Evolutionary conservation across 2,113 vertebrate species (phyloP), one percentile per base, ranked within the genome.

Genomic region (Corythornis cristatus): DNA sequence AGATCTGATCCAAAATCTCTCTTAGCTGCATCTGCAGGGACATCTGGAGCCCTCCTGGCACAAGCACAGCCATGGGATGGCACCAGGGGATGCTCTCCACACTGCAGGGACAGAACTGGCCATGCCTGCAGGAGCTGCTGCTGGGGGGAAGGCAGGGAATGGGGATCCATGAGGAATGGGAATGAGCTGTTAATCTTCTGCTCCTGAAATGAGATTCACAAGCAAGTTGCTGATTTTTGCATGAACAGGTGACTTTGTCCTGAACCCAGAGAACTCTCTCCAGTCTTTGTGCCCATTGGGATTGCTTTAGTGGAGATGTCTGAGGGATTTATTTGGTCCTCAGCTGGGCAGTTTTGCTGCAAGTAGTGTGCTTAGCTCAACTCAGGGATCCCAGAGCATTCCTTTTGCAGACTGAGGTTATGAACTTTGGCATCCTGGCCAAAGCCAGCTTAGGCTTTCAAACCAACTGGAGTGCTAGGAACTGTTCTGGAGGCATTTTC

Each of bases 141-240:
- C 60, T 28, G 2, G 10, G 81, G 78, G 88, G 83, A 96, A 92
- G 71, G 71, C 19, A 7, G 53, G 25, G 90, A 93, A 42, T 74
- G 85, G 82, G 86, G 85, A 83, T 93, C 94, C 35, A 80, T 92
- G 77, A 96, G 93, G 93, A 62, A 42, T 26, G 58, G 74, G 90
- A 93, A 88, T 78, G 72, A 93, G 84, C 85, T 56, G 75, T 85
- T 84, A 75, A 78, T 87, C 81, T 89, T 86, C 40, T 61, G 80
- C 66, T 20, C 68, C 84, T 83, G 78, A 78, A 93, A 91, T 72
- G 90, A 90, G 89, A 89, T 66, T 91, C 68, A 37, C 20, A 11
- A 80, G 90, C 75, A 97, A 91, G 79, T 93, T 95, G 93, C 95
- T 96, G 95, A 95, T 89, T 95, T 96, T 94, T 95, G 87, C 95